These are phyloP conservation scores for Hybognathus amarus DNA, from an alignment of 2,797 vertebrate genomes.

Conservation along the genomic window DNA sequence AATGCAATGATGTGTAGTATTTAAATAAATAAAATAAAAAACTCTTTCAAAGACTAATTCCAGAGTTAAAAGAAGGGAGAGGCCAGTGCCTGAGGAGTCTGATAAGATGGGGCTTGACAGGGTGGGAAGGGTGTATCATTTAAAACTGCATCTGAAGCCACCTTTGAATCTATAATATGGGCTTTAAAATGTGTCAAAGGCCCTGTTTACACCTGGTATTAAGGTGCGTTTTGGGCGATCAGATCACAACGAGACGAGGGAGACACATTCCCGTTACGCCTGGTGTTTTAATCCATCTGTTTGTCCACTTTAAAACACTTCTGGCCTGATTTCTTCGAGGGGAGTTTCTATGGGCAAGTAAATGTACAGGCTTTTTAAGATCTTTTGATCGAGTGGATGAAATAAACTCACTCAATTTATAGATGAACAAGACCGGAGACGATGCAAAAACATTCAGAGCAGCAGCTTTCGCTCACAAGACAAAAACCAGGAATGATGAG, in stretches of 20 bases:
- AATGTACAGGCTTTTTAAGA: not conserved
- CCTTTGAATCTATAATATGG: not conserved
- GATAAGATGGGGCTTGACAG: slow-evolving; percentile 41
- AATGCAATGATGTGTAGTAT: too few relatives aligned
- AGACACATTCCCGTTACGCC: not conserved
- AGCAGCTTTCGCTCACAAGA: not conserved
- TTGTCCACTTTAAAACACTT: not conserved
- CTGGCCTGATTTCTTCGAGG: not conserved
- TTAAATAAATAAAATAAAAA: not conserved
- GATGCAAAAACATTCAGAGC: not conserved
- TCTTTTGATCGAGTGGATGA: not conserved
- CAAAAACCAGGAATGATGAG: not conserved
- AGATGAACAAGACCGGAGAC: not conserved
- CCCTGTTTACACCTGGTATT: not conserved
- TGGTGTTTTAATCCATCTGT: not conserved
- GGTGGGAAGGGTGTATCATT: slow-evolving; percentile 9
- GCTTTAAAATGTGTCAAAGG: not conserved
- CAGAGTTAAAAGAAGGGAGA: slow-evolving; percentile 25
- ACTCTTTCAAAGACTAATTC: not conserved
- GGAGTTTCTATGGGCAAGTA: not conserved
- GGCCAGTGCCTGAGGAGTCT: slow-evolving; percentile 9
- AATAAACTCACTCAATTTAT: not conserved
- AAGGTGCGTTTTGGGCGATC: not conserved
- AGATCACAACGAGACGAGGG: not conserved
- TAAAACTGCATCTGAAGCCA: not conserved